phyloP scores from a whole-genome alignment of 2,113 vertebrate genomes.

The Cheirogaleus medius region DNA sequence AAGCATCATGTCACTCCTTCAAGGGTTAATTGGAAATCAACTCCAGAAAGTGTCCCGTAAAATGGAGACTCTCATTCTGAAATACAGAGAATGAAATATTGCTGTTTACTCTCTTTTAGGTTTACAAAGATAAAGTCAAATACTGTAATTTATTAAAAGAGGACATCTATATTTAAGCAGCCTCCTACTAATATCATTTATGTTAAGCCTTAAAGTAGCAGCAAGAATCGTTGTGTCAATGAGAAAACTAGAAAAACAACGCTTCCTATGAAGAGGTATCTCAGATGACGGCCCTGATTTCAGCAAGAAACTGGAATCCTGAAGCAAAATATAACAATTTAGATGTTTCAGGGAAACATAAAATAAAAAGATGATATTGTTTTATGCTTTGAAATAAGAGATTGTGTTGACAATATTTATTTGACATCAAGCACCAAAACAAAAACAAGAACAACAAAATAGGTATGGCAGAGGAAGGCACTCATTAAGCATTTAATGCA shows the following conservation, averaged over 20 bases:
- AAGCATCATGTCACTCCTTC: accelerated
- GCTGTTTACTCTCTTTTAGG: not conserved
- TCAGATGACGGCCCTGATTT: not conserved
- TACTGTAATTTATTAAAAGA: not conserved
- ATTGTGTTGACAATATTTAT: not conserved
- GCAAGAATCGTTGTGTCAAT: not conserved
- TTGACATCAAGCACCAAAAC: not conserved
- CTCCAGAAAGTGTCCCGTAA: not conserved
- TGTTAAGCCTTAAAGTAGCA: not conserved
- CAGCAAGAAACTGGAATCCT: not conserved
- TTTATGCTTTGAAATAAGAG: not conserved
- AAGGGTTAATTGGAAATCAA: not conserved
- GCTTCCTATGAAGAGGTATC: not conserved
- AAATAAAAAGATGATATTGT: not conserved
- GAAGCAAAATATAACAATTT: not conserved
- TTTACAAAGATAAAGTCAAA: not conserved
- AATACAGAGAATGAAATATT: not conserved
- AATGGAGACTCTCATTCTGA: not conserved
- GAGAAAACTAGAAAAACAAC: not conserved
- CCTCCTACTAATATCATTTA: not conserved
- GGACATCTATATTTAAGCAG: not conserved
- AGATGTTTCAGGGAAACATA: not conserved
- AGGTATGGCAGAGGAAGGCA: not conserved
- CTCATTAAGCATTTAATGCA: not conserved
- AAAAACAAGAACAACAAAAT: not conserved